phyloP scores from a whole-genome alignment of 2,888 invertebrate genomes.

The Onthophagus sagittarius region DNA sequence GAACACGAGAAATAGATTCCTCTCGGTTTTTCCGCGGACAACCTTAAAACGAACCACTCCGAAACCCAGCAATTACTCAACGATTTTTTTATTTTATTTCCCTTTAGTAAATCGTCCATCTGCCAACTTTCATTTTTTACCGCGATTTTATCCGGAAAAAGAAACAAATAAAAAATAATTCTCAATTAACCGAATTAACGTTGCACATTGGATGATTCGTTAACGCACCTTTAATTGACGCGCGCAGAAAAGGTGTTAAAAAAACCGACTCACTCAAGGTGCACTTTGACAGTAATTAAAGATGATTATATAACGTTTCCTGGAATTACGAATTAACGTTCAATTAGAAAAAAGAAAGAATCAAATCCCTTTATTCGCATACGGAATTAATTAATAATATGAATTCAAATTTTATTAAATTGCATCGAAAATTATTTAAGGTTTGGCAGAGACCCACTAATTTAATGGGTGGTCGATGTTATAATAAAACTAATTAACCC shows the following conservation, averaged over 20 bases:
- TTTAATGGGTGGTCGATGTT: no score
- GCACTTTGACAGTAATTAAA: no score
- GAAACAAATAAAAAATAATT: neutral
- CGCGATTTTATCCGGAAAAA: neutral
- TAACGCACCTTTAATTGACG: neutral
- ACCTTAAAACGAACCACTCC: neutral
- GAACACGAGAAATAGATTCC: neutral
- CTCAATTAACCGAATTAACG: neutral
- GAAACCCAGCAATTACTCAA: neutral
- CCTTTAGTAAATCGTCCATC: neutral
- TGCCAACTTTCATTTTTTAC: neutral
- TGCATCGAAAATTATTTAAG: no score
- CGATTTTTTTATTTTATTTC: neutral
- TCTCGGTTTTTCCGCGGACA: neutral
- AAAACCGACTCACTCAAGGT: no score
- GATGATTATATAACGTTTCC: no score
- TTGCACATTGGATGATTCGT: neutral
- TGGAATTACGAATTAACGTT: no score
- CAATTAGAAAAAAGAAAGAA: no score
- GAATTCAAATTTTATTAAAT: no score
- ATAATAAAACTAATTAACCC: no score
- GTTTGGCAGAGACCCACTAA: no score
- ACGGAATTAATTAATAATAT: no score
- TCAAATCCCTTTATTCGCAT: no score
- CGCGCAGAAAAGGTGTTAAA: neutral